Conservation (phyloP, 2,797 vertebrate genomes). For the Alfaro cultratus region DNA sequence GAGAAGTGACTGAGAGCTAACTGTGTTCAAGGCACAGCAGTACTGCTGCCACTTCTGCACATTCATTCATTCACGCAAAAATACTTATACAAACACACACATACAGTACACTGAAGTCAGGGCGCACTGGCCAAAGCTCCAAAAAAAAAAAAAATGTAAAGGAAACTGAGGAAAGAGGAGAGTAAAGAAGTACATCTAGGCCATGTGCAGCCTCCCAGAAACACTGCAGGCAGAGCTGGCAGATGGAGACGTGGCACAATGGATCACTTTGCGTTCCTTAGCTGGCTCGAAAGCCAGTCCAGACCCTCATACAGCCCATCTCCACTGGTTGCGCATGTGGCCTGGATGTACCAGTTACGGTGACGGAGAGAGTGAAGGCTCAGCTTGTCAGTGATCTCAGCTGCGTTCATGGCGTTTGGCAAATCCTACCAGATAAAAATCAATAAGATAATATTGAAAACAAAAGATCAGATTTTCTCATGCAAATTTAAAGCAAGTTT, state of each 20-base stretch:
- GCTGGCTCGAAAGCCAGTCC: constrained; percentile 82
- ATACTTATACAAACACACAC: constrained; percentile 42
- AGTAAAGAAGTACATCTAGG: constrained; percentile 45
- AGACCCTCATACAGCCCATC: constrained; percentile 85
- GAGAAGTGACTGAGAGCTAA: constrained; percentile 46
- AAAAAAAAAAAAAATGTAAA: constrained; percentile 41
- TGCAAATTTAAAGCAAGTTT: neutral
- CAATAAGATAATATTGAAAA: neutral
- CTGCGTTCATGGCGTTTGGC: constrained; percentile 83
- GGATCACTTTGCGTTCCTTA: constrained; percentile 82
- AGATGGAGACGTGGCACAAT: constrained; percentile 38
- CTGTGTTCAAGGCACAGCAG: constrained; percentile 79
- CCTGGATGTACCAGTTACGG: constrained; percentile 84
- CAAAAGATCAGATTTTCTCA: neutral
- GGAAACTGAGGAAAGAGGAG: constrained; percentile 31
- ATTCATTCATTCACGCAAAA: constrained; percentile 43
- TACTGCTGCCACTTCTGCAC: constrained; percentile 76
- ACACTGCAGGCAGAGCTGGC: constrained; percentile 57
- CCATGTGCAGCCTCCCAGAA: constrained; percentile 63
- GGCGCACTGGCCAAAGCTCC: constrained; percentile 71
- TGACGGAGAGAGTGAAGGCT: constrained; percentile 74
- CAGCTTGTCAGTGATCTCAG: constrained; percentile 84
- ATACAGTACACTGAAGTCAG: constrained; percentile 63
- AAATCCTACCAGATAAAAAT: constrained; percentile 71
- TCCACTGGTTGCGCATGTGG: constrained; percentile 84